phyloP scores from a whole-genome alignment of 2,113 vertebrate species.

The Cryptomyrus ogoouensis region DNA sequence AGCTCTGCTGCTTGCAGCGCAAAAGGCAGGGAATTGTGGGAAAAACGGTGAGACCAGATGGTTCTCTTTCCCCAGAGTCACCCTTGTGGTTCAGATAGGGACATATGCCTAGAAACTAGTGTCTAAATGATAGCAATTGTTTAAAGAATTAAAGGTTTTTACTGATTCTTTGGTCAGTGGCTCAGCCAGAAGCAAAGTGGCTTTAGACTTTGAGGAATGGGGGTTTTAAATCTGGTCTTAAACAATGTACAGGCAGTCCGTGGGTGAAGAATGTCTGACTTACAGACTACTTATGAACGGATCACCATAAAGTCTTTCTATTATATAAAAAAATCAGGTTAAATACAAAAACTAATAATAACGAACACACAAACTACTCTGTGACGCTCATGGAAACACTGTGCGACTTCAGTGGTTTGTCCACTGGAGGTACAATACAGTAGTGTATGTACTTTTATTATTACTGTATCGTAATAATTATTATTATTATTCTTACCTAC shows the following conservation, averaged over 20 bases:
- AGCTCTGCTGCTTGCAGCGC: not conserved
- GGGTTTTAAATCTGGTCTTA: not conserved
- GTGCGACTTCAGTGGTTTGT: not conserved
- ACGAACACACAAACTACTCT: not conserved
- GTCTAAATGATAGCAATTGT: not conserved
- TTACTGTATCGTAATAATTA: not conserved
- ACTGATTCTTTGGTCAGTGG: not conserved
- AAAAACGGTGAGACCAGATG: constrained; percentile 3
- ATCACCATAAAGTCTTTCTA: not conserved
- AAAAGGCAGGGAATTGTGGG: not conserved
- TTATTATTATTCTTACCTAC: not conserved
- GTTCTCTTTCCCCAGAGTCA: not conserved
- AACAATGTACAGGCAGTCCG: not conserved
- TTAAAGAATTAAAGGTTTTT: not conserved
- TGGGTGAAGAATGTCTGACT: not conserved
- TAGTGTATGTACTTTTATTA: not conserved
- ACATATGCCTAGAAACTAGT: not conserved
- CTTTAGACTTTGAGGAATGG: not conserved
- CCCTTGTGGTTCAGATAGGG: not conserved
- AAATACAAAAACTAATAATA: not conserved
- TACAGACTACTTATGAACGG: not conserved
- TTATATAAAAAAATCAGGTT: not conserved
- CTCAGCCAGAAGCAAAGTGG: not conserved
- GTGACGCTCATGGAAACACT: not conserved
- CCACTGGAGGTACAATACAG: not conserved